Evolutionary conservation across 2,888 invertebrate genomes (phyloP).

Genomic region (Megastigmus dorsalis): DNA sequence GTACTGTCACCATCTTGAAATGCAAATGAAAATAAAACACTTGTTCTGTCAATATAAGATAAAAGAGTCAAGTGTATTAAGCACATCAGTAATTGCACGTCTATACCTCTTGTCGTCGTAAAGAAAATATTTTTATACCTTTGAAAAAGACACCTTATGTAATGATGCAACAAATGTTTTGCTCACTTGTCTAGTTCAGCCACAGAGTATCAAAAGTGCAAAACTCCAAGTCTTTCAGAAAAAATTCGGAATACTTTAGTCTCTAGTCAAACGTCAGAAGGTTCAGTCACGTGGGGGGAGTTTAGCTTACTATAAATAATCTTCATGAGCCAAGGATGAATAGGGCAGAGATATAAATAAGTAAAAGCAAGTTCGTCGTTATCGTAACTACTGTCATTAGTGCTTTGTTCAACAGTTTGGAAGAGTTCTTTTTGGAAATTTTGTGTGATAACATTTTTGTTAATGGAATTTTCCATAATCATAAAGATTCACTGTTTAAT

Average conservation of each 20-base stretch:
- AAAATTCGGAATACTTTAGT: conserved; percentile 50
- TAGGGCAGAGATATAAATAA: conserved; percentile 70
- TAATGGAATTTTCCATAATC: conserved; percentile 32
- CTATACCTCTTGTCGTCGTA: conserved; percentile 39
- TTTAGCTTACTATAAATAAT: conserved; percentile 69
- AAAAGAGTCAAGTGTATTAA: conserved; percentile 20
- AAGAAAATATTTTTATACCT: conserved; percentile 47
- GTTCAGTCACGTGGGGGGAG: conserved; percentile 61
- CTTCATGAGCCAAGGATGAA: conserved; percentile 70
- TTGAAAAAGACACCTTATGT: conserved; percentile 24
- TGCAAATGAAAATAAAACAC: conserved; percentile 38
- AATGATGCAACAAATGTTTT: conserved; percentile 11
- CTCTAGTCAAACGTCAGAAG: conserved; percentile 53
- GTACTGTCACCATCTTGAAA: conserved; percentile 30
- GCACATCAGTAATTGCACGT: conserved; percentile 19
- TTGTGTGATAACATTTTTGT: not conserved
- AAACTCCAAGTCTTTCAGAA: conserved; percentile 40
- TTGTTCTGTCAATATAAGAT: conserved; percentile 42
- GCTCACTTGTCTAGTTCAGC: conserved; percentile 11
- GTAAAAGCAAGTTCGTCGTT: conserved; percentile 57
- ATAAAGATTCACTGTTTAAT: not conserved
- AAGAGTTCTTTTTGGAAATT: conserved; percentile 27
- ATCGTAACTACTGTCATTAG: conserved; percentile 50
- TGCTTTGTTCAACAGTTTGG: conserved; percentile 32
- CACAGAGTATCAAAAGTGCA: conserved; percentile 16